These are phyloP conservation scores for Zalophus californianus DNA, from an alignment of 2,797 vertebrate species.

Conservation along the genomic window DNA sequence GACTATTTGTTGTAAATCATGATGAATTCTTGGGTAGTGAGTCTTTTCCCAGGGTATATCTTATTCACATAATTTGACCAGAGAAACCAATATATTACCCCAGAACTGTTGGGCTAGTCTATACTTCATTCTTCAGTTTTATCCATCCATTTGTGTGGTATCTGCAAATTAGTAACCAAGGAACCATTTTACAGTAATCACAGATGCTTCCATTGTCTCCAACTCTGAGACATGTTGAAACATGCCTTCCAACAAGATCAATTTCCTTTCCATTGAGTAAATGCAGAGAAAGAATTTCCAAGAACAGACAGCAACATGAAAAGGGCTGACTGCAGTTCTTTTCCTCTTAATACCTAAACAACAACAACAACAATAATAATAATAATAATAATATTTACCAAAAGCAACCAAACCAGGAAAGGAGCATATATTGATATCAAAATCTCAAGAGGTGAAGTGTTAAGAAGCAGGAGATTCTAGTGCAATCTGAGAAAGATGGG, in stretches of 20 bases:
- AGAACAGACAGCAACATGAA: not conserved
- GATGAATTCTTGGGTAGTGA: not conserved
- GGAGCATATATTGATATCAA: not conserved
- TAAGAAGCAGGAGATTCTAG: not conserved
- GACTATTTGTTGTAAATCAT: not conserved
- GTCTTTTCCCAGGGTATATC: not conserved
- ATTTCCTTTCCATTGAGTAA: not conserved
- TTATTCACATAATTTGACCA: not conserved
- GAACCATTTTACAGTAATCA: not conserved
- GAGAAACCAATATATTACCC: not conserved
- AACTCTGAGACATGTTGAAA: not conserved
- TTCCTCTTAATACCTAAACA: not conserved
- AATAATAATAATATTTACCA: not conserved
- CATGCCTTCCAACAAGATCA: not conserved
- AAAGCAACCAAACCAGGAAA: not conserved
- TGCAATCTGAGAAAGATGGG: not conserved
- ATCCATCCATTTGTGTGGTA: not conserved
- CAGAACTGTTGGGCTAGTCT: not conserved
- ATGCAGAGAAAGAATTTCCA: not conserved
- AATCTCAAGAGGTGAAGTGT: not conserved
- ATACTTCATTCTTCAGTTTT: not conserved
- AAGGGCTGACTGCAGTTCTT: not conserved
- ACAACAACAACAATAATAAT: not conserved
- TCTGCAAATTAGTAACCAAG: not conserved
- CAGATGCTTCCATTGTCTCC: not conserved